phyloP scores from a whole-genome alignment of 2,888 invertebrate genomes.

The Poecilus cupreus region DNA sequence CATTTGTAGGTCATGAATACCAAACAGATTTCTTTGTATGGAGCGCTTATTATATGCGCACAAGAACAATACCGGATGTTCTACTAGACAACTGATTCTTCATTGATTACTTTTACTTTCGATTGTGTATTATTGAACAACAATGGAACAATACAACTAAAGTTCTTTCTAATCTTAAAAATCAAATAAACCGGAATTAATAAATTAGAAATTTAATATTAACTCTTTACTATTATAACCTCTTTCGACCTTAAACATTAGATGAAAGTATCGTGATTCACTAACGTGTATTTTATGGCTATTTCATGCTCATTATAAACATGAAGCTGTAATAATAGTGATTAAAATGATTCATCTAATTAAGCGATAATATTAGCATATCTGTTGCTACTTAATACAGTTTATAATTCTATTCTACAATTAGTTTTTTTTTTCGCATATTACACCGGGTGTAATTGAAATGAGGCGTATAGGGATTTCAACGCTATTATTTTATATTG shows the following conservation, averaged over 20 bases:
- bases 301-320: slow-evolving; percentile 4
- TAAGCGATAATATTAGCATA: not conserved
- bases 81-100: not conserved
- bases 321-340: slow-evolving; percentile 27
- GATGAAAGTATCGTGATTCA: not conserved
- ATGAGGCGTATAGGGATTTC: too few species aligned
- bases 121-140: too few species aligned
- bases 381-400: too few species aligned
- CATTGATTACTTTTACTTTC: not conserved
- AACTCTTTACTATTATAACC: too few species aligned
- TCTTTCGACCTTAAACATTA: too few species aligned
- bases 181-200: too few species aligned
- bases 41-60: not conserved
- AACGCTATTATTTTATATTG: too few species aligned
- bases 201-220: too few species aligned
- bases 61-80: not conserved
- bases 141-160: not conserved
- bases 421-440: too few species aligned
- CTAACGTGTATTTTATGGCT: slow-evolving; percentile 4
- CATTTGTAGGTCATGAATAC: not conserved
- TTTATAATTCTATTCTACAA: too few species aligned
- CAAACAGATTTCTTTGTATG: not conserved
- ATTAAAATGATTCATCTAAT: slow-evolving; percentile 26
- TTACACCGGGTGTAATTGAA: too few species aligned
- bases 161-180: not conserved